phyloP scores from a whole-genome alignment of 2,113 vertebrate genomes.

The Madoqua kirkii region DNA sequence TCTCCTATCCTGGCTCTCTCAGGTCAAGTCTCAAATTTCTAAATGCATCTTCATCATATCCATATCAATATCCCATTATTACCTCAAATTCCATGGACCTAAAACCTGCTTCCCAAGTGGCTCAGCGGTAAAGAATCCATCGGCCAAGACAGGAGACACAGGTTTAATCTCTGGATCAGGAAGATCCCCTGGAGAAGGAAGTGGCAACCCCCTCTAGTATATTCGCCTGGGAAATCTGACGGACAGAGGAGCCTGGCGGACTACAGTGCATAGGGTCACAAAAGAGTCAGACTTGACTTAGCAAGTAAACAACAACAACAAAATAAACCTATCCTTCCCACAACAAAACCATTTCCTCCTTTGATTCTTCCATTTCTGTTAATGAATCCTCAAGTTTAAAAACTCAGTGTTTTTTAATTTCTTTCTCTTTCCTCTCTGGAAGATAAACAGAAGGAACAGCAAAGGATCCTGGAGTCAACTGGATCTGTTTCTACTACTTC shows the following conservation, averaged over 20 bases:
- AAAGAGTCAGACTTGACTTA: not conserved
- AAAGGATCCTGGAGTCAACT: not conserved
- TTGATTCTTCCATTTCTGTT: constrained; percentile 11
- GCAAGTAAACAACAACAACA: not conserved
- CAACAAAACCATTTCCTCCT: not conserved
- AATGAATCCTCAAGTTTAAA: not conserved
- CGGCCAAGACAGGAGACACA: not conserved
- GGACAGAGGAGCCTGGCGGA: not conserved
- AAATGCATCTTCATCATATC: not conserved
- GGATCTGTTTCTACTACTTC: not conserved
- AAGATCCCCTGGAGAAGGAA: not conserved
- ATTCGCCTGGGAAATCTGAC: not conserved
- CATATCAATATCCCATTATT: not conserved
- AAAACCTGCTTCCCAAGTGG: not conserved
- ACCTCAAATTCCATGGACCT: not conserved
- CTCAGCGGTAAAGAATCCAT: not conserved
- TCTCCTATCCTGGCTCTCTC: not conserved
- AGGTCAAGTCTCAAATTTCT: constrained; percentile 5
- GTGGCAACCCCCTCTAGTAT: not conserved
- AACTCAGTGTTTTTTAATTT: not conserved
- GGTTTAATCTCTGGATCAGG: not conserved
- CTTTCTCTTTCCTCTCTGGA: not conserved
- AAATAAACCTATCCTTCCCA: not conserved
- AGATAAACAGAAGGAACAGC: not conserved
- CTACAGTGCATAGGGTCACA: not conserved